A percentile compares a stretch with the other conserved stretches of the same genome.
These are phyloP conservation scores for Trididemnum miniatum DNA, from an alignment of 23 tunicate genomes.

Conservation along the genomic window DNA sequence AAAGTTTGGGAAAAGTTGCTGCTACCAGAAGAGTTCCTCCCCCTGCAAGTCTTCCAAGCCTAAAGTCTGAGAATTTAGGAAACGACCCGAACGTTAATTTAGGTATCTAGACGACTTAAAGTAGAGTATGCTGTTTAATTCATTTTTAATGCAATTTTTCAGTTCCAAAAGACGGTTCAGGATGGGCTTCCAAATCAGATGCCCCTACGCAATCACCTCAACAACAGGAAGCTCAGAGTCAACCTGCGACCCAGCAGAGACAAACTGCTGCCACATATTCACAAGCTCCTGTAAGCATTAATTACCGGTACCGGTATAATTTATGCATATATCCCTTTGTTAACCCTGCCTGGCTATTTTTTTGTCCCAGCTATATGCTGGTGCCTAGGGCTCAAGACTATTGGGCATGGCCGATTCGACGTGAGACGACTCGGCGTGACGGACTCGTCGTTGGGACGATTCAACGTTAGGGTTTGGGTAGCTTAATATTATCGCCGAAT, in stretches of 20 bases:
- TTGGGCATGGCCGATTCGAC: no score
- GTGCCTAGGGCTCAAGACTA: no score
- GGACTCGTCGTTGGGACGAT: no score
- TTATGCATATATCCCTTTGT: no score
- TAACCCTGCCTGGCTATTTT: no score
- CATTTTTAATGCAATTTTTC: neutral
- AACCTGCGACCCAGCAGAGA: slow-evolving; percentile 51
- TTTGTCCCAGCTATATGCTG: no score
- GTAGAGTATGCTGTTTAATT: neutral
- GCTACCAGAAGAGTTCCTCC: slow-evolving; percentile 92
- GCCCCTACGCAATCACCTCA: slow-evolving; percentile 33
- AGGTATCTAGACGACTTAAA: slow-evolving; percentile 11
- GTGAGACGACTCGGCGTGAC: no score
- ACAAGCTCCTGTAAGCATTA: slow-evolving; percentile 52
- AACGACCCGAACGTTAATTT: slow-evolving; percentile 91
- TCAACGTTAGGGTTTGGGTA: no score
- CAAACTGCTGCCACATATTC: slow-evolving; percentile 36
- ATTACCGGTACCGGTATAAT: no score
- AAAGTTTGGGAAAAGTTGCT: slow-evolving; percentile 96
- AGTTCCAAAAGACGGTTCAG: slow-evolving; percentile 99
- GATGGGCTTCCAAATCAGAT: slow-evolving; percentile 96
- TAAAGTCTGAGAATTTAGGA: slow-evolving; percentile 93
- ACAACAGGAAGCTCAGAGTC: slow-evolving; percentile 29
- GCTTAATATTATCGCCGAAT: no score
- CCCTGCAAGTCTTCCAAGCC: slow-evolving; percentile 92